Evolutionary conservation across 1,140 invertebrate genomes (phyloP), one percentile per base, ranked within the genome.

Genomic region (Luehdorfia chinensis): DNA sequence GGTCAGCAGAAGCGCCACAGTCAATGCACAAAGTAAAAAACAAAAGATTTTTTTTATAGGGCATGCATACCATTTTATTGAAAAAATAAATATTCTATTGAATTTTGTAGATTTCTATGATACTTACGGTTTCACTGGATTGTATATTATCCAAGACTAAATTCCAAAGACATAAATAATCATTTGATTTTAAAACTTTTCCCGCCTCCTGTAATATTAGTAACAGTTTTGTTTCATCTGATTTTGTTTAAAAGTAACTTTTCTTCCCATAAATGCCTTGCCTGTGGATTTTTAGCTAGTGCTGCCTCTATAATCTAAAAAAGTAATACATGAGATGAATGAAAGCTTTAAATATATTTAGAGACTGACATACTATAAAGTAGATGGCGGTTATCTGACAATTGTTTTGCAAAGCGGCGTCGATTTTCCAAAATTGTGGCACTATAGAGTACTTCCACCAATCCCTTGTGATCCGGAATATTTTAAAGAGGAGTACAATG

Each of bases 281-380:
- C 58, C 45, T 66, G 50, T 16, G 75, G 66, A 55, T 75, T 80
- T 47, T 55, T 69, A 19, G 47, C 58, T 27, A 66, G 12, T 19
- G 70, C 77, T 34, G 47, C 15, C 43, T 85, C 64, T 16, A 85
- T 47, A 30, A 85, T 64, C 81, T 85, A 46, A 46, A 60, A 56
- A 44, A 31, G n/a, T n/a, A n/a, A n/a, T n/a, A n/a, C n/a, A n/a
- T n/a, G n/a, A n/a, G n/a, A n/a, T n/a, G n/a, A n/a, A n/a, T n/a
- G n/a, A n/a, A n/a, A n/a, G n/a, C n/a, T n/a, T n/a, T n/a, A n/a
- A n/a, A n/a, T n/a, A n/a, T n/a, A n/a, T n/a, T n/a, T n/a, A n/a
- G n/a, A n/a, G n/a, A n/a, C n/a, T n/a, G n/a, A n/a, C n/a, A n/a
- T n/a, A n/a, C n/a, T n/a, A n/a, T n/a, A n/a, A n/a, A n/a, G n/a